phyloP scores from a whole-genome alignment of 1,140 invertebrate genomes.

The Formica exsecta region DNA sequence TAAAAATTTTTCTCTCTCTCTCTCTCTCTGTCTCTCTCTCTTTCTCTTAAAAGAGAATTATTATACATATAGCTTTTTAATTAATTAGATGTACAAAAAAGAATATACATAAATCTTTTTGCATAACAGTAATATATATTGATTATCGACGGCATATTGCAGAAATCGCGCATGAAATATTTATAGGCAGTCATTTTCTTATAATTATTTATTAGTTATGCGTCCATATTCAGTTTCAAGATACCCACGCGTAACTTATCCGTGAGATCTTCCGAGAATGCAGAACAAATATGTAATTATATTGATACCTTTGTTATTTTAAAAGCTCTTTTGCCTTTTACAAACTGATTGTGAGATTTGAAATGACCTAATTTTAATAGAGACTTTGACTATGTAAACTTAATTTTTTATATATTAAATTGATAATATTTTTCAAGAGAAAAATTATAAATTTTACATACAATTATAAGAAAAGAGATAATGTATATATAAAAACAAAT shows the following conservation, averaged over 20 bases:
- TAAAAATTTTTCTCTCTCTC: too few relatives aligned
- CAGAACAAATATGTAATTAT: slow-evolving; percentile 20
- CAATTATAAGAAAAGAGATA: background rate
- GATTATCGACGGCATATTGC: slow-evolving; percentile 43
- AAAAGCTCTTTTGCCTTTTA: background rate
- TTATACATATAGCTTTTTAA: background rate
- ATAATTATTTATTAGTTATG: slow-evolving; percentile 54
- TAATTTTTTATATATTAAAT: background rate
- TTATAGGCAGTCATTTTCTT: slow-evolving; percentile 54
- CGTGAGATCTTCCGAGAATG: slow-evolving; percentile 23
- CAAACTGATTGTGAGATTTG: background rate
- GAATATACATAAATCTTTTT: slow-evolving; percentile 16
- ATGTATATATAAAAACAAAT: background rate
- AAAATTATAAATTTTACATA: background rate
- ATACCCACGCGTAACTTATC: slow-evolving; percentile 47
- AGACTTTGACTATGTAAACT: background rate
- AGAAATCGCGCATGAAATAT: slow-evolving; percentile 46
- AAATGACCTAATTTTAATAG: background rate
- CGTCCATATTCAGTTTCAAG: slow-evolving; percentile 8
- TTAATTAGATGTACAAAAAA: background rate
- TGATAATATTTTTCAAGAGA: background rate
- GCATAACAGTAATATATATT: slow-evolving; percentile 22
- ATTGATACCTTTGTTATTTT: background rate
- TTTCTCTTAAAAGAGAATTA: background rate
- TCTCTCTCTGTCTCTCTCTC: too few relatives aligned